A percentile compares a stretch with the other conserved stretches of the same genome.
Evolutionary conservation across 2,888 invertebrate genomes (phyloP).

Genomic region (Philaethria dido): DNA sequence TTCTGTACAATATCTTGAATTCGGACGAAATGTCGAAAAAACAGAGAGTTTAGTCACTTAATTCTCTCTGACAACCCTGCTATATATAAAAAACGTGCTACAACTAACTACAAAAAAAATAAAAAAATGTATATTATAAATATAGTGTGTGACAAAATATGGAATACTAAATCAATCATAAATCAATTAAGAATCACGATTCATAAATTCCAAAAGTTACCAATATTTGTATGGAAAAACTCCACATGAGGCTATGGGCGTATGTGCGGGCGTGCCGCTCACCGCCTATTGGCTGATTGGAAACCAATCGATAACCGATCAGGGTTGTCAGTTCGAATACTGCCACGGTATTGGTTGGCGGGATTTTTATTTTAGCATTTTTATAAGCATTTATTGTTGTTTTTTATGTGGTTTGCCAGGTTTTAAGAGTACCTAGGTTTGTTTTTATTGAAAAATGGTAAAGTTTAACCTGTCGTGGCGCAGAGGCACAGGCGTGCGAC

Average conservation of each 20-base stretch:
- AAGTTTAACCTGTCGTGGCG: too few species aligned
- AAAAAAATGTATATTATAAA: background rate
- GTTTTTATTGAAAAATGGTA: too few species aligned
- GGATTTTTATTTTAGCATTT: constrained; percentile 41
- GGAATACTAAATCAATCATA: background rate
- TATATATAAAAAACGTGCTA: background rate
- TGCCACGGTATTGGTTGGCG: constrained; percentile 44
- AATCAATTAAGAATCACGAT: background rate
- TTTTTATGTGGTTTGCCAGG: background rate
- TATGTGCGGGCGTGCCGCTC: constrained; percentile 67
- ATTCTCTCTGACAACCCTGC: background rate
- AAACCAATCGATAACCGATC: constrained; percentile 81
- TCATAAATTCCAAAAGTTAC: background rate
- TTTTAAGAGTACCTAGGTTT: too few species aligned
- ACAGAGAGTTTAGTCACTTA: background rate
- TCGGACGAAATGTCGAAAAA: background rate
- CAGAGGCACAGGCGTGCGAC: too few species aligned
- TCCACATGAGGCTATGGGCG: constrained; percentile 46
- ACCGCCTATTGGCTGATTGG: constrained; percentile 77
- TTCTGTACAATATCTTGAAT: background rate
- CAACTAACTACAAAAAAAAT: too few species aligned
- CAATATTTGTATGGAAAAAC: constrained; percentile 8
- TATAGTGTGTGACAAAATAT: background rate
- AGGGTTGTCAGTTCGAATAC: constrained; percentile 48
- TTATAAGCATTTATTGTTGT: constrained; percentile 1